Evolutionary conservation across 2,888 invertebrate species (phyloP).

Genomic region (Odontocerum albicorne): DNA sequence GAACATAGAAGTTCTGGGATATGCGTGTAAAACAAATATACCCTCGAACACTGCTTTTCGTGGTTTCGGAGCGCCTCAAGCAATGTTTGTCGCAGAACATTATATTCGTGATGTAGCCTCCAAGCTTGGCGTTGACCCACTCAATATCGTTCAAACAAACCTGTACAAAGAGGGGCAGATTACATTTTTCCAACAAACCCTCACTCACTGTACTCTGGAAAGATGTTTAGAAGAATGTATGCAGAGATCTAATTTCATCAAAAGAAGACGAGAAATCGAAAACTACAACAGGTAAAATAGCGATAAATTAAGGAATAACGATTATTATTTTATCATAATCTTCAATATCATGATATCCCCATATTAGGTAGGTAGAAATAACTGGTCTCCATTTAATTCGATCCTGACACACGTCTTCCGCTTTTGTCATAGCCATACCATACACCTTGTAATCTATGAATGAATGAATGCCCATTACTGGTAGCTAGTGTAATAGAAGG

Average conservation of each 20-base stretch:
- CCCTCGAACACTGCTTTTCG: conserved; percentile 93
- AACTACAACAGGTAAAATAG: conserved; percentile 68
- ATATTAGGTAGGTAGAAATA: too few species aligned
- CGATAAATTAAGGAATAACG: background rate
- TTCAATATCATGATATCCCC: too few species aligned
- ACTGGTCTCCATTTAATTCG: too few species aligned
- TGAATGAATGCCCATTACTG: too few species aligned
- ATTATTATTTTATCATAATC: too few species aligned
- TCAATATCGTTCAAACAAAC: conserved; percentile 72
- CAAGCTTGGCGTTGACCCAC: conserved; percentile 63
- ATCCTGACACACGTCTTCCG: too few species aligned
- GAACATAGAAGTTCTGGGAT: conserved; percentile 68
- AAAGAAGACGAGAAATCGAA: conserved; percentile 60
- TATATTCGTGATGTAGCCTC: conserved; percentile 77
- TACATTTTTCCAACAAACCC: conserved; percentile 76
- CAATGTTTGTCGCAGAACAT: conserved; percentile 83
- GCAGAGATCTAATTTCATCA: conserved; percentile 63
- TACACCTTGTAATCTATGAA: too few species aligned
- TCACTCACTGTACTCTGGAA: conserved; percentile 72
- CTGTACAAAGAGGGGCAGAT: conserved; percentile 76
- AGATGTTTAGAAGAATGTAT: conserved; percentile 82
- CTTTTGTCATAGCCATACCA: too few species aligned
- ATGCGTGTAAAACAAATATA: conserved; percentile 84
- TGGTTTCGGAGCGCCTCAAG: conserved; percentile 91
- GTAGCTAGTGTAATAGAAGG: too few species aligned